A percentile compares a stretch with the other conserved stretches of the same genome.
These are phyloP conservation scores for Halcyon badia DNA, from an alignment of 2,797 vertebrate genomes.

Conservation along the genomic window DNA sequence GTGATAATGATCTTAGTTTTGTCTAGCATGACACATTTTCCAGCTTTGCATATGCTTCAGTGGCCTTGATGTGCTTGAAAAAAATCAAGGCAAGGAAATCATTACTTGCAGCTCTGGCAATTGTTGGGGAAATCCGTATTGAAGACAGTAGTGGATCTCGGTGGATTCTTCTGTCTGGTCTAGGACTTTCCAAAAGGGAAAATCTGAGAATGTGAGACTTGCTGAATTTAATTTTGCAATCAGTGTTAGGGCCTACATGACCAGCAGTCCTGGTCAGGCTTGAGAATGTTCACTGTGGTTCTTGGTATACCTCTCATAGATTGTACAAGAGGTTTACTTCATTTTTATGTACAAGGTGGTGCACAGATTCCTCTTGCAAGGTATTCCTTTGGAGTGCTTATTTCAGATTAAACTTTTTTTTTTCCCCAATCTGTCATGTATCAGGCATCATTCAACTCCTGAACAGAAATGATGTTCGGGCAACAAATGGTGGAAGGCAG, in stretches of 20 bases:
- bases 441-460: not conserved
- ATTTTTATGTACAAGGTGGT: not conserved
- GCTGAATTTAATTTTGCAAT: not conserved
- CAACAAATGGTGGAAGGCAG: not conserved
- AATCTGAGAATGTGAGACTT: not conserved
- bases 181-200: slow-evolving; percentile 18
- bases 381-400: not conserved
- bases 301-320: not conserved
- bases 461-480: not conserved
- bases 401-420: not conserved
- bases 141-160: not conserved
- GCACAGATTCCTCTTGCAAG: not conserved
- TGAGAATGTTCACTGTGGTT: not conserved
- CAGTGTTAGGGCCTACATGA: not conserved
- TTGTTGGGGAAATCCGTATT: not conserved
- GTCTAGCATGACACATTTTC: slow-evolving; percentile 43
- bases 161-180: slow-evolving; percentile 41
- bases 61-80: slow-evolving; percentile 3
- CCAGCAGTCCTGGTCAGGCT: not conserved
- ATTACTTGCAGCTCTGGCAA: slow-evolving; percentile 19
- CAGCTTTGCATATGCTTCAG: slow-evolving; percentile 17
- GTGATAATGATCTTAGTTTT: slow-evolving; percentile 63
- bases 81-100: slow-evolving; percentile 22
- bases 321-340: not conserved
- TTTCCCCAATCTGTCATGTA: not conserved